Conservation (phyloP, 2,797 vertebrate species). For the Falco rusticolus region DNA sequence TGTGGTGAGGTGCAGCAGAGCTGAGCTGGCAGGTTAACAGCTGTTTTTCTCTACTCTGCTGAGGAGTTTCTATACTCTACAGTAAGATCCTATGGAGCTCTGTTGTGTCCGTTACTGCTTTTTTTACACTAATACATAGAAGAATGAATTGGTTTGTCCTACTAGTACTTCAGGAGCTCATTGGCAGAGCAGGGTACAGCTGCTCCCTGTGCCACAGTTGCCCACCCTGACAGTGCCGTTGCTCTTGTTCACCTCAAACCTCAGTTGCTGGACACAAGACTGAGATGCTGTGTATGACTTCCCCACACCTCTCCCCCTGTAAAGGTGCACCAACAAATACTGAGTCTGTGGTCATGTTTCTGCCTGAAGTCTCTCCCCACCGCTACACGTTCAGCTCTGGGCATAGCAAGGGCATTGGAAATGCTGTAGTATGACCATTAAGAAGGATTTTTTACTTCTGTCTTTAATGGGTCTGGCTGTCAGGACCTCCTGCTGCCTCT, state of each 20-base stretch:
- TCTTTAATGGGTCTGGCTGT: not conserved
- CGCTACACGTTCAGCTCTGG: not conserved
- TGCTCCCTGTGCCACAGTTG: not conserved
- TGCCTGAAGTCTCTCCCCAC: not conserved
- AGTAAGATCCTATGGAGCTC: not conserved
- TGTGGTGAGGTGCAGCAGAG: not conserved
- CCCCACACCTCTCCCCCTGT: not conserved
- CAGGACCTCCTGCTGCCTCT: not conserved
- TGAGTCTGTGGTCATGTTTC: not conserved
- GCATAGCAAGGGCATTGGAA: not conserved
- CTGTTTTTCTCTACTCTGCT: not conserved
- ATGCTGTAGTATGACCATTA: too few species aligned
- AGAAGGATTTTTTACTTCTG: not conserved
- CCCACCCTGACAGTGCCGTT: not conserved
- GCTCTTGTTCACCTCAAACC: not conserved
- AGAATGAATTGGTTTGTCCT: not conserved
- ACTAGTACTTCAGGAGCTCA: not conserved
- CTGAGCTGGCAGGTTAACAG: not conserved
- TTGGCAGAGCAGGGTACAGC: not conserved
- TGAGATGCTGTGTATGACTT: fast-evolving
- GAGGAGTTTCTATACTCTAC: not conserved
- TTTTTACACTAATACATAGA: not conserved
- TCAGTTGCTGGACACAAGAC: not conserved
- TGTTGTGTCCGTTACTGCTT: not conserved
- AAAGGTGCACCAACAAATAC: not conserved